phyloP scores from a whole-genome alignment of 2,113 vertebrate genomes.

The Hyla sarda region DNA sequence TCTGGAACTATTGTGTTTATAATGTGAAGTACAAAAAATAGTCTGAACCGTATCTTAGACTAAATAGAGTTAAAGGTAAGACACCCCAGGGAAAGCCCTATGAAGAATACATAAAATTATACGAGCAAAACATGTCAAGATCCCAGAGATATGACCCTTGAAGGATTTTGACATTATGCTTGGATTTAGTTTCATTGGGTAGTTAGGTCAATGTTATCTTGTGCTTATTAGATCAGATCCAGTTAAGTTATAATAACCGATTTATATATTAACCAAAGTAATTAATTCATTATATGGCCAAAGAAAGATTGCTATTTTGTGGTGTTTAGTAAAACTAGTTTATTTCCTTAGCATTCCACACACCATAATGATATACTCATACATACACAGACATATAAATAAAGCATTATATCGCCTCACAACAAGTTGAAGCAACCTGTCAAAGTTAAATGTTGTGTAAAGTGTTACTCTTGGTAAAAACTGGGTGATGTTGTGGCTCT shows the following conservation, averaged over 20 bases:
- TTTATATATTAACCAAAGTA: constrained; percentile 10
- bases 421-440: too few species aligned
- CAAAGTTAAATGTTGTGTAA: too few species aligned
- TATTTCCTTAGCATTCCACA: not conserved
- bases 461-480: too few species aligned
- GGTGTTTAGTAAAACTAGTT: not conserved
- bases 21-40: not conserved
- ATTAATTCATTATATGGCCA: constrained; percentile 1
- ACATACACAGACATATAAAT: too few species aligned
- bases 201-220: not conserved
- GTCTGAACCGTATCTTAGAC: not conserved
- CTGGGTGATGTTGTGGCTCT: too few species aligned
- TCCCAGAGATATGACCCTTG: not conserved
- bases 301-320: not conserved
- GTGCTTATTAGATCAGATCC: not conserved
- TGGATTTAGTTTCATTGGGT: not conserved
- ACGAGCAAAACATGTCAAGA: constrained; percentile 8
- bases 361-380: too few species aligned
- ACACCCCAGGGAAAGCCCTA: constrained; percentile 4
- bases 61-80: not conserved
- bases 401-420: too few species aligned
- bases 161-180: not conserved
- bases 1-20: not conserved
- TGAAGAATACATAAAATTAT: constrained; percentile 7
- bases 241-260: not conserved